Evolutionary conservation across 2,113 vertebrate species (phyloP).

Genomic region (Coracopsis vasa): DNA sequence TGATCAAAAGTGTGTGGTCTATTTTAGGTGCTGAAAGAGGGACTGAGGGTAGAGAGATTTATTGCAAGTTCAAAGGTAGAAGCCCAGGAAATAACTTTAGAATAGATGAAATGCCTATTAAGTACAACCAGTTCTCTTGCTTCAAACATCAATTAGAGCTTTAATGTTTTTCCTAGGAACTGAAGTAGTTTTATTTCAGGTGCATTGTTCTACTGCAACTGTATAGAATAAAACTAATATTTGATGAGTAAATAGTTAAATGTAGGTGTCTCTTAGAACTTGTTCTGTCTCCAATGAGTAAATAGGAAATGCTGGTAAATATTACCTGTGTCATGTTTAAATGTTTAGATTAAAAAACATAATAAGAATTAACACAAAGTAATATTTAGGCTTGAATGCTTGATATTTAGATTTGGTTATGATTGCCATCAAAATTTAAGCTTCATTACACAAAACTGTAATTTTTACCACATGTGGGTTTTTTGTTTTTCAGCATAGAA

Average conservation of each 20-base stretch:
- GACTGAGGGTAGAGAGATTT: not conserved
- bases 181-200: not conserved
- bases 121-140: not conserved
- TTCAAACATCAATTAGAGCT: slow-evolving; percentile 22
- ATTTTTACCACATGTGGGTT: not conserved
- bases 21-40: not conserved
- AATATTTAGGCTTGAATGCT: not conserved
- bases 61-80: slow-evolving; percentile 3
- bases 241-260: not conserved
- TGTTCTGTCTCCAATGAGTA: not conserved
- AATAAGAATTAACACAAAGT: not conserved
- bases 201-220: not conserved
- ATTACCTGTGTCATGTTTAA: not conserved
- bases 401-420: not conserved
- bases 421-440: not conserved
- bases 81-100: not conserved
- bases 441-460: not conserved
- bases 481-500: not conserved
- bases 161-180: not conserved
- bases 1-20: not conserved
- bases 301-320: not conserved
- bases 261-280: not conserved
- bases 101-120: not conserved
- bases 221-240: not conserved
- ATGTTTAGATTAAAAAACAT: not conserved